A percentile compares a stretch with the other conserved stretches of the same genome.
Conservation (phyloP, 2,113 vertebrate genomes). For the Uropsilus gracilis region DNA sequence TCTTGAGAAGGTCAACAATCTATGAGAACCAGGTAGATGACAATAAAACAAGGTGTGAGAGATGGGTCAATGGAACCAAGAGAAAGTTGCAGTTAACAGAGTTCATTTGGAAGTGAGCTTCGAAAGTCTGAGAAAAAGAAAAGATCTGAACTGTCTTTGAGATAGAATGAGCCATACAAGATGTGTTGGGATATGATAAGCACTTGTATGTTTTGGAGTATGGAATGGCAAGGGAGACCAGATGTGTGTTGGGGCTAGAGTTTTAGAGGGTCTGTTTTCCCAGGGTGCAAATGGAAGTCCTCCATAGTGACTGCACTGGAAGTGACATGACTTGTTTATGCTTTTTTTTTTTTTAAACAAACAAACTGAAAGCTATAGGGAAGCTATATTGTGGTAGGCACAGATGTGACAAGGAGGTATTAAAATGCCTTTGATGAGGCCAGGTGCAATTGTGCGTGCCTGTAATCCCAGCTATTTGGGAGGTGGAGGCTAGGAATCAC, state of each 20-base stretch:
- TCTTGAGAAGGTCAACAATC: not conserved
- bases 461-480: no score
- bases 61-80: not conserved
- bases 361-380: not conserved
- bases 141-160: not conserved
- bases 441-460: no score
- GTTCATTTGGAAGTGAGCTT: constrained; percentile 9
- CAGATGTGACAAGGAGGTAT: not conserved
- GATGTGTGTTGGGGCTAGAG: not conserved
- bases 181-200: not conserved
- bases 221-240: not conserved
- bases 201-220: not conserved
- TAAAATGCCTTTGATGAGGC: not conserved
- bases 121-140: not conserved
- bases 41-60: not conserved
- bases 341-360: no score
- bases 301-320: not conserved
- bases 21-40: not conserved
- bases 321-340: not conserved
- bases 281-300: not conserved
- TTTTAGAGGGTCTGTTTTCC: constrained; percentile 11
- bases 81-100: not conserved
- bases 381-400: not conserved
- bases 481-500: no score
- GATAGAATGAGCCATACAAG: not conserved